Percentiles rank a stretch among this genome's conserved stretches.
Conservation (phyloP, 2,797 vertebrate species). For the Microtus obscurus region DNA sequence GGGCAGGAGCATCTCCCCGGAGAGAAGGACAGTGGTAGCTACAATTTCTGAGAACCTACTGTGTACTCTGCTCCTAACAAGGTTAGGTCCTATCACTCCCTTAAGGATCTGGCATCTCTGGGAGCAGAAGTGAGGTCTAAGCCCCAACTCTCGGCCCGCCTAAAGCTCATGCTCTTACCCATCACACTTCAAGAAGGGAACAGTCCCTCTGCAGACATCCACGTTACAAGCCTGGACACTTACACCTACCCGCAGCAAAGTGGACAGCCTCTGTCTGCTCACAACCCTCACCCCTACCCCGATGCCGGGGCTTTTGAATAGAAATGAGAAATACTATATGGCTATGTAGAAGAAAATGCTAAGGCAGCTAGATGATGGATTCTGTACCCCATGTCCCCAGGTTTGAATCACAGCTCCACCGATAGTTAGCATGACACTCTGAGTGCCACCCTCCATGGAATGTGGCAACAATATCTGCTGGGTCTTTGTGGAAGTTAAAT, state of each 20-base stretch:
- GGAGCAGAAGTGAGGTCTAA: constrained; percentile 5
- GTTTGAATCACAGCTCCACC: neutral
- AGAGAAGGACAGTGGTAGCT: neutral
- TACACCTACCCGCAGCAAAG: neutral
- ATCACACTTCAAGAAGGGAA: neutral
- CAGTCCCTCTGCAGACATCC: neutral
- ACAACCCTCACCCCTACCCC: neutral
- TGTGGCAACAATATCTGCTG: rapidly evolving
- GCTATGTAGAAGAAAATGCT: neutral
- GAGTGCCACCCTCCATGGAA: neutral
- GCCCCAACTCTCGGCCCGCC: neutral
- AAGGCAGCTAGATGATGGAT: neutral
- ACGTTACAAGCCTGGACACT: neutral
- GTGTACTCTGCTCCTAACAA: neutral
- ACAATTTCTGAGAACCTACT: neutral
- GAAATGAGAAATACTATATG: neutral
- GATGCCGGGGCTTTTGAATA: neutral
- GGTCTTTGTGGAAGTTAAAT: too few species aligned
- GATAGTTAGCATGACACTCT: neutral
- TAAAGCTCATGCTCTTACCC: neutral
- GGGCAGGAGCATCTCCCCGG: neutral
- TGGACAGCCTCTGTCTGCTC: rapidly evolving
- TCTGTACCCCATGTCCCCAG: neutral
- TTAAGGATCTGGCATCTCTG: neutral
- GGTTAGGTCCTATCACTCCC: neutral